Conservation (phyloP, 2,113 vertebrate species). For the Micronycteris hirsuta region DNA sequence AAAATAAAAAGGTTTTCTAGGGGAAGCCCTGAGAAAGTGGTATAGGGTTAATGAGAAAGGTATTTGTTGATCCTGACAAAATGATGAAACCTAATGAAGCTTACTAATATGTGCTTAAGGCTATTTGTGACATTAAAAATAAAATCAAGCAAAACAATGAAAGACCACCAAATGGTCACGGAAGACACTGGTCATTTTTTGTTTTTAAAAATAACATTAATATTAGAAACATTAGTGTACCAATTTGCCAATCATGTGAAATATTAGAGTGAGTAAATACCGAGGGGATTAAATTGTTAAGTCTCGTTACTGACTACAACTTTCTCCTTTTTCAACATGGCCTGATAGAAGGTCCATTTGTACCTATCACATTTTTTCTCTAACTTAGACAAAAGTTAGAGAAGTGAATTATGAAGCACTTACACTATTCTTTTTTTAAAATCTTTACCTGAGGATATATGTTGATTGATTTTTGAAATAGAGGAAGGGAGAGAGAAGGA, state of each 20-base stretch:
- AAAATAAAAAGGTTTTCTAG: not conserved
- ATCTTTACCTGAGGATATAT: too few relatives aligned
- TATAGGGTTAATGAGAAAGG: not conserved
- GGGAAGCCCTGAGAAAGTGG: not conserved
- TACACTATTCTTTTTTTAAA: not conserved
- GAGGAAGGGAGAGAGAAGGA: too few relatives aligned
- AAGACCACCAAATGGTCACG: not conserved
- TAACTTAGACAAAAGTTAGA: not conserved
- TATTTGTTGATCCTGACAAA: not conserved
- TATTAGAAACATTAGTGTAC: not conserved
- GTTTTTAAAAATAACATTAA: not conserved
- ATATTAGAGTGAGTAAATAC: not conserved
- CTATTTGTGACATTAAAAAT: not conserved
- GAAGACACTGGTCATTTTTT: not conserved
- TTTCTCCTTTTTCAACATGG: not conserved
- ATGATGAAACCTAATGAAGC: not conserved
- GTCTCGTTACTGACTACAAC: not conserved
- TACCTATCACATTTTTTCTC: not conserved
- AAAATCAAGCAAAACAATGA: not conserved
- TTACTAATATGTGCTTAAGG: not conserved
- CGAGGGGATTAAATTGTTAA: not conserved
- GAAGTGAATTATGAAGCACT: not conserved
- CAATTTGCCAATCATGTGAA: not conserved
- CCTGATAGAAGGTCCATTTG: too few relatives aligned
- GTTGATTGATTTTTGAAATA: too few relatives aligned